Conservation (phyloP, 2,113 vertebrate species). For the Anser brachyrhynchus region DNA sequence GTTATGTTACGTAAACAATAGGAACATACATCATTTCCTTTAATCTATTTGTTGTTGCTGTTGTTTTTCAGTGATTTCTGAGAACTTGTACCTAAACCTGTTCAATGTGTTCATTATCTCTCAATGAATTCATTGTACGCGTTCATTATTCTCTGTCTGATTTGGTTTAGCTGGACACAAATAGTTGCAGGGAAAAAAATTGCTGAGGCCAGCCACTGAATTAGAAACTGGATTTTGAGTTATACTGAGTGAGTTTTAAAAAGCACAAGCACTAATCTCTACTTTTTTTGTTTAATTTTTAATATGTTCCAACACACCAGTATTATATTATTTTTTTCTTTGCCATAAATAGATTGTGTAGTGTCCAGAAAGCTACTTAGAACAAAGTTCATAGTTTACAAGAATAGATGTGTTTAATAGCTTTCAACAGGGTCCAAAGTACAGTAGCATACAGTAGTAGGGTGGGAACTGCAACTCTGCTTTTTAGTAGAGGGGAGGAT, state of each 20-base stretch:
- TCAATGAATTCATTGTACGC: not conserved
- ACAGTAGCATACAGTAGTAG: not conserved
- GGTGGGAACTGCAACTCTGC: not conserved
- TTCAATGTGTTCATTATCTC: not conserved
- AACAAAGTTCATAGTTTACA: not conserved
- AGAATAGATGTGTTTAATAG: not conserved
- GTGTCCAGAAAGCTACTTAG: not conserved
- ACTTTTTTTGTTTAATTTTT: not conserved
- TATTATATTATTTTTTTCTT: not conserved
- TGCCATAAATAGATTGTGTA: not conserved
- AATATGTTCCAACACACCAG: not conserved
- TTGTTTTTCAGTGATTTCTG: conserved; percentile 3
- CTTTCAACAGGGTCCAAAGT: not conserved
- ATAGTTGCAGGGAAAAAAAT: not conserved
- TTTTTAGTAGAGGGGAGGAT: not conserved
- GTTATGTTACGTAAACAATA: not conserved
- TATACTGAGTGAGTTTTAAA: not conserved
- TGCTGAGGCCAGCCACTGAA: not conserved
- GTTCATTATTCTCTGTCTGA: not conserved
- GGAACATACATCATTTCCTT: not conserved
- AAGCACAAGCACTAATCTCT: not conserved
- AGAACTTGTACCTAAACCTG: not conserved
- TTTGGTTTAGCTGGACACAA: not conserved
- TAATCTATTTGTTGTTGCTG: not conserved
- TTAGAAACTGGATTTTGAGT: not conserved